Evolutionary conservation across 1,140 invertebrate species (phyloP).

Genomic region (Drosophila leontia): DNA sequence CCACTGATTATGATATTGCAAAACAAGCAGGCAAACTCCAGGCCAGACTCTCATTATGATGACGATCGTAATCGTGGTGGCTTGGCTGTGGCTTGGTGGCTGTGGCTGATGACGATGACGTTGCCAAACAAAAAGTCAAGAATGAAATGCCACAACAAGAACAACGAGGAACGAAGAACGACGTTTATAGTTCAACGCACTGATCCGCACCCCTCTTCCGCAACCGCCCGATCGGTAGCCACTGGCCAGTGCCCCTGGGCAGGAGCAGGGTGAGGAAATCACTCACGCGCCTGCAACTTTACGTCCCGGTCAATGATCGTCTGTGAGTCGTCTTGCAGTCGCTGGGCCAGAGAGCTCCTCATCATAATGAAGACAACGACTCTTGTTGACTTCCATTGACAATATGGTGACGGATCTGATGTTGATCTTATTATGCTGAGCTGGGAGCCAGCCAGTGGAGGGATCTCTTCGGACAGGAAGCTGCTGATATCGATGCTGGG

Average conservation of each 20-base stretch:
- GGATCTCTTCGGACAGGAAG: constrained; percentile 38
- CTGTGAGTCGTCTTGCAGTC: constrained; percentile 30
- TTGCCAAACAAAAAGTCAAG: constrained; percentile 77
- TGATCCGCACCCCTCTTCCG: constrained; percentile 20
- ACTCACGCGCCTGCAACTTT: constrained; percentile 62
- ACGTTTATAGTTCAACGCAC: constrained; percentile 83
- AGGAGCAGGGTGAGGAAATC: constrained; percentile 41
- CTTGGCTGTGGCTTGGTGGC: background rate
- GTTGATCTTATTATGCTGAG: constrained; percentile 57
- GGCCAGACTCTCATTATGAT: constrained; percentile 61
- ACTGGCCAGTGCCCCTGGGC: constrained; percentile 62
- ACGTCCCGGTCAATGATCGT: constrained; percentile 73
- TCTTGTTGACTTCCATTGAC: constrained; percentile 71
- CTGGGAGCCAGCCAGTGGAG: constrained; percentile 8
- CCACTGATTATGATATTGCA: constrained; percentile 76
- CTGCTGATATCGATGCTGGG: constrained; percentile 33
- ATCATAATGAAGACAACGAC: constrained; percentile 79
- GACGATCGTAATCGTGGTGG: constrained; percentile 58
- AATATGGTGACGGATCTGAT: constrained; percentile 62
- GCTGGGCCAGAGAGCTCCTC: constrained; percentile 32
- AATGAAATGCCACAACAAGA: constrained; percentile 73
- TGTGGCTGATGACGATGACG: constrained; percentile 65
- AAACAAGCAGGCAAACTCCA: constrained; percentile 59
- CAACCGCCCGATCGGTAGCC: constrained; percentile 51
- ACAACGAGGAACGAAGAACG: constrained; percentile 48